Percentiles rank a stretch among this genome's conserved stretches.
Evolutionary conservation across 2,113 vertebrate species (phyloP).

Genomic region (Aleadryas rufinucha): DNA sequence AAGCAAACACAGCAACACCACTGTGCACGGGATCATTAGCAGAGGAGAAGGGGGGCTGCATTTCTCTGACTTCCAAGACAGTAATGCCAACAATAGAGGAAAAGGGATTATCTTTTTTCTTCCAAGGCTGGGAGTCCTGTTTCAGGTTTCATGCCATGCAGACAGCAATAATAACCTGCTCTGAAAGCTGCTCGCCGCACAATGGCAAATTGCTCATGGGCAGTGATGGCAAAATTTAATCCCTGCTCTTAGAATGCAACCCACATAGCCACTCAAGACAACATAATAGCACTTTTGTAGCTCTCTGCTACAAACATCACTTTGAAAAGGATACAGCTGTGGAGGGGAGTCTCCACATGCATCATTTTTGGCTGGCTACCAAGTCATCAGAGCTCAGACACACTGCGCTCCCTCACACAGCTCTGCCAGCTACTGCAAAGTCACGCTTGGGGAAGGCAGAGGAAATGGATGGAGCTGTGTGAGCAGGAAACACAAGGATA

Average conservation of each 20-base stretch:
- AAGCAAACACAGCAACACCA: neutral
- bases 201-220: conserved; percentile 64
- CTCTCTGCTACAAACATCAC: conserved; percentile 54
- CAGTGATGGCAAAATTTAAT: conserved; percentile 63
- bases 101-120: conserved; percentile 35
- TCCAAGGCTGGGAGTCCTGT: conserved; percentile 19
- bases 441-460: neutral
- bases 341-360: conserved; percentile 52
- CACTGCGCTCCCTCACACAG: neutral
- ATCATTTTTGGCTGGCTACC: conserved; percentile 50
- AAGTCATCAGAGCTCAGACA: neutral
- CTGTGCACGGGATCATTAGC: neutral
- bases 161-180: conserved; percentile 50
- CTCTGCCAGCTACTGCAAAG: neutral
- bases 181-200: conserved; percentile 20
- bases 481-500: neutral
- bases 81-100: conserved; percentile 1
- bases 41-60: neutral
- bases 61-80: neutral
- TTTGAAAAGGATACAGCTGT: conserved; percentile 65
- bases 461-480: neutral
- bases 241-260: conserved; percentile 58
- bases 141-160: conserved; percentile 37
- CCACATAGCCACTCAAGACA: conserved; percentile 59
- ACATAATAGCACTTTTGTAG: conserved; percentile 65